Conservation (phyloP, 2,113 vertebrate genomes). For the Aepyceros melampus region DNA sequence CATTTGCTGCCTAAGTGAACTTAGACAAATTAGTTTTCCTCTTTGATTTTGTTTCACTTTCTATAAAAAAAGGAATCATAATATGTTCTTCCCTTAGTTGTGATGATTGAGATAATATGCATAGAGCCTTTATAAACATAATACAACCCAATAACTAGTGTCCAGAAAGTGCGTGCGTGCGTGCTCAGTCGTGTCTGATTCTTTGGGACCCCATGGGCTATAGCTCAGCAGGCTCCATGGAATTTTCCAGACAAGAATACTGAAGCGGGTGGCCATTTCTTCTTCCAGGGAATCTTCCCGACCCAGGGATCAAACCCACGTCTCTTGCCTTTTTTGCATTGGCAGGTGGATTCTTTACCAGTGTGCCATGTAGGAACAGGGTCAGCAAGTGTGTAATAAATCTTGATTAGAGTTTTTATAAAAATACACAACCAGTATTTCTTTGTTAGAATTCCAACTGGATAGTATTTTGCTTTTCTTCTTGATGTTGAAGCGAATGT, state of each 20-base stretch:
- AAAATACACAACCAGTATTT: not conserved
- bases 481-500: not conserved
- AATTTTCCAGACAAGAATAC: not conserved
- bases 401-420: not conserved
- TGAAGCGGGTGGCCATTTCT: not conserved
- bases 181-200: not conserved
- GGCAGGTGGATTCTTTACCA: not conserved
- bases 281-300: not conserved
- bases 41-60: not conserved
- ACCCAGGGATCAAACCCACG: not conserved
- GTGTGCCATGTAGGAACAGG: not conserved
- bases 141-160: not conserved
- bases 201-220: not conserved
- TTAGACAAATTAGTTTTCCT: not conserved
- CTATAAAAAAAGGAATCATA: not conserved
- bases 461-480: not conserved
- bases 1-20: not conserved
- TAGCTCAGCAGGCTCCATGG: not conserved
- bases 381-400: not conserved
- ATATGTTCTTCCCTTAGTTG: not conserved
- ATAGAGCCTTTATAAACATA: not conserved
- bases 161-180: not conserved
- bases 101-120: not conserved
- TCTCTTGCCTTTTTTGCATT: not conserved
- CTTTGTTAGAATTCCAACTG: not conserved